Evolutionary conservation across 2,888 invertebrate species (phyloP).

Genomic region (Sceliomorpha sp.): DNA sequence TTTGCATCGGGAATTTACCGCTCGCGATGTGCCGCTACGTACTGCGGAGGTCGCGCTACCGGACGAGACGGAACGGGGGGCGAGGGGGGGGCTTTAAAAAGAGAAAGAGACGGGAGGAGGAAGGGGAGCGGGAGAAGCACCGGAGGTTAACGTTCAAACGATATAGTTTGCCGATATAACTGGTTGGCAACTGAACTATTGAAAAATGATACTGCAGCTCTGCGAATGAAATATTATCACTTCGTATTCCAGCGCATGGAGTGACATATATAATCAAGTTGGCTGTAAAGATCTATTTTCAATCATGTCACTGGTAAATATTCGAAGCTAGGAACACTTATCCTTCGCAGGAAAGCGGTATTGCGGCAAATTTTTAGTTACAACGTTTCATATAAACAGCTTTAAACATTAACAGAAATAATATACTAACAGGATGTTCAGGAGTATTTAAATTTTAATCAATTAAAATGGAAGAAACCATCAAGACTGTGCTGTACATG

Average conservation of each 20-base stretch:
- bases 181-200: slow-evolving; percentile 67
- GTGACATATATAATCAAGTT: slow-evolving; percentile 35
- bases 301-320: slow-evolving; percentile 10
- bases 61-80: slow-evolving; percentile 33
- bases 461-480: too few species aligned
- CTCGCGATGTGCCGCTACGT: slow-evolving; percentile 57
- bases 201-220: slow-evolving; percentile 74
- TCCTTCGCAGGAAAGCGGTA: too few species aligned
- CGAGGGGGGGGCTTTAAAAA: slow-evolving; percentile 26
- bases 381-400: too few species aligned
- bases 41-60: slow-evolving; percentile 14
- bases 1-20: slow-evolving; percentile 77
- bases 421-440: too few species aligned
- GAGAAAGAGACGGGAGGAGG: slow-evolving; percentile 48
- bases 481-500: too few species aligned
- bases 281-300: slow-evolving; percentile 10
- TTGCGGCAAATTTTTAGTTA: too few species aligned
- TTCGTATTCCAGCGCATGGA: slow-evolving; percentile 54
- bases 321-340: slow-evolving; percentile 10
- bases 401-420: too few species aligned
- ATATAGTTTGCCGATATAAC: slow-evolving; percentile 67
- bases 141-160: slow-evolving; percentile 62
- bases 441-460: too few species aligned
- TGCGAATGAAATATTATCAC: slow-evolving; percentile 75
- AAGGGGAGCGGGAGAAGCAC: slow-evolving; percentile 58